Evolutionary conservation across 2,888 invertebrate species (phyloP), one percentile per base, ranked within the genome.

Genomic region (Luperina testacea): DNA sequence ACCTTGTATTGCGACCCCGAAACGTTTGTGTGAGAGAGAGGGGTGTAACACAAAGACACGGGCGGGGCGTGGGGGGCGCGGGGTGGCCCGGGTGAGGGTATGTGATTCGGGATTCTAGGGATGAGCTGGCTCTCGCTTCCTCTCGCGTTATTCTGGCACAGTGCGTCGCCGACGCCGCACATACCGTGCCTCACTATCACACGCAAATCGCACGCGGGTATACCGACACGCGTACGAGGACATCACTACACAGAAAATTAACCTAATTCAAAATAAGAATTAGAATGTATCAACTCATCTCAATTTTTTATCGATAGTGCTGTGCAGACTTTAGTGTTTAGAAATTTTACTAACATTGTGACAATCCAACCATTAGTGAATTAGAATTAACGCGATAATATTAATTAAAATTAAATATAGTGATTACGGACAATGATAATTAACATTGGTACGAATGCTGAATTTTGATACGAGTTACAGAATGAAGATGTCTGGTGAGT

Each of bases 91-190:
- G 95, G 95, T 93, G 95, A 96, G 94, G 96, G 95, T 95, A 95
- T 95, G 92, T 94, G 97, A 94, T 96, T 96, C 94, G 96, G 97
- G 95, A 96, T 96, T 94, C 95, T 96, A 96, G 97, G 97, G 95
- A 97, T 97, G 97, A 96, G 96, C 95, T 94, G 94, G 93, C 92
- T 96, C 96, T 96, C 96, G 95, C 96, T 96, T 96, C 95, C 95
- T 95, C 96, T 94, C 96, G 89, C 90, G 95, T 95, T 97, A 97
- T 94, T 96, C 94, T 94, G 94, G 95, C 94, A 94, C 94, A 93
- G 96, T 92, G 92, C 96, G 97, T 92, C 94, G 95, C 94, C 94
- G 94, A 91, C 93, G 94, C 87, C 95, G 93, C 95, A 96, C 96
- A 94, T 93, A 90, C 89, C 84, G 90, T 90, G 91, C 90, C 89